Evolutionary conservation across 2,797 vertebrate genomes (phyloP).

Genomic region (Muraenolepis orangiensis): DNA sequence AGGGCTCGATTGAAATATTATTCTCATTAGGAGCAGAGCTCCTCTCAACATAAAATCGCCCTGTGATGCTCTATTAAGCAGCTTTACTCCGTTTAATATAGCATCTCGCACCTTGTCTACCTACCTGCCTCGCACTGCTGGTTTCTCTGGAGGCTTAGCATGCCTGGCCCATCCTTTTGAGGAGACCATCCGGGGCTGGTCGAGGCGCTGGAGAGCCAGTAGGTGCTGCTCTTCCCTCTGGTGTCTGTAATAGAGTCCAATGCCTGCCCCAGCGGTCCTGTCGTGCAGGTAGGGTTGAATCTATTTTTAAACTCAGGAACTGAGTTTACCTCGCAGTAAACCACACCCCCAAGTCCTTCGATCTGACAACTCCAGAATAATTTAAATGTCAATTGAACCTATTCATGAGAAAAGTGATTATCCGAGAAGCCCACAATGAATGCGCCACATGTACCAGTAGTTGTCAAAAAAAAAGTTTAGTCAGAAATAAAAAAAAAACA

Average conservation of each 20-base stretch:
- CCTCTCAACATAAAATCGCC: too few species aligned
- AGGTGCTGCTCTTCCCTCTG: neutral
- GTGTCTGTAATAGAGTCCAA: too few species aligned
- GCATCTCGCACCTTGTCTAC: neutral
- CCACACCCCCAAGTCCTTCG: neutral
- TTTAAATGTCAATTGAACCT: neutral
- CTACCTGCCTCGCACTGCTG: neutral
- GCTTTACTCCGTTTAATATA: neutral
- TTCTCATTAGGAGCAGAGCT: too few species aligned
- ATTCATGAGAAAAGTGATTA: too few species aligned
- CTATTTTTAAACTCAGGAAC: constrained; percentile 29
- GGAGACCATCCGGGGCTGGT: too few species aligned
- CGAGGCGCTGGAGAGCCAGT: too few species aligned
- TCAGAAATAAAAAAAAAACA: constrained; percentile 11
- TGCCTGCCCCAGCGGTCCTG: too few species aligned
- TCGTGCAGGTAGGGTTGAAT: constrained; percentile 39
- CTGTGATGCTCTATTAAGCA: neutral
- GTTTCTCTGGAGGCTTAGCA: too few species aligned
- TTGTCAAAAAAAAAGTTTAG: neutral
- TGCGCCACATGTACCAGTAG: neutral
- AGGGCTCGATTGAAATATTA: too few species aligned
- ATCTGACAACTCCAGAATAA: neutral
- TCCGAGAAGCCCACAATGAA: too few species aligned
- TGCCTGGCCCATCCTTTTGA: neutral
- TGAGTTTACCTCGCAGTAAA: neutral